Evolutionary conservation across 2,888 invertebrate species (phyloP).

Genomic region (Heterodera filipjevi): DNA sequence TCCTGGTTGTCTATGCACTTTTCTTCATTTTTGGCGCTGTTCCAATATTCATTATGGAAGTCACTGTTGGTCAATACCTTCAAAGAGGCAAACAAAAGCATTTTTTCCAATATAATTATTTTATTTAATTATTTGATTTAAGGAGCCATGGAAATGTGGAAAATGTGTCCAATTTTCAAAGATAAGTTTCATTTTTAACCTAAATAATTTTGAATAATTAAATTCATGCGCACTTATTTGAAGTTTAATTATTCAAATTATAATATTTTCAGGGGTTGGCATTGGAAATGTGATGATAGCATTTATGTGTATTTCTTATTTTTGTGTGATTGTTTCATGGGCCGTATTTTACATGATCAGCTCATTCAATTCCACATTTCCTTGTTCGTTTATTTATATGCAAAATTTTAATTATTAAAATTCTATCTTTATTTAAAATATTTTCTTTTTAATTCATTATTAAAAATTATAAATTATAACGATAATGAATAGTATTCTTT

Average conservation of each 20-base stretch:
- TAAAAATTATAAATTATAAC: too few species aligned
- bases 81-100: constrained; percentile 50
- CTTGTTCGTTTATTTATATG: constrained; percentile 46
- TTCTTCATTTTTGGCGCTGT: constrained; percentile 64
- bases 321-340: constrained; percentile 65
- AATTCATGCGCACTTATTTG: not conserved
- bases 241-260: not conserved
- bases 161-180: constrained; percentile 62
- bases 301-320: constrained; percentile 65
- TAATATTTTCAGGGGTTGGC: constrained; percentile 57
- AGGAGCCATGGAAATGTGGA: constrained; percentile 65
- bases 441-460: not conserved
- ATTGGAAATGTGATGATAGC: constrained; percentile 65
- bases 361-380: constrained; percentile 57
- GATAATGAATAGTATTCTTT: too few species aligned
- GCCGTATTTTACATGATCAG: constrained; percentile 65
- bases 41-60: constrained; percentile 62
- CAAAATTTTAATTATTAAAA: too few species aligned
- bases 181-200: constrained; percentile 32
- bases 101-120: not conserved
- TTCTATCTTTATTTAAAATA: not conserved
- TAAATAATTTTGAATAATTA: not conserved
- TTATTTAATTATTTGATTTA: not conserved
- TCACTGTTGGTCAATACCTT: constrained; percentile 65
- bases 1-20: constrained; percentile 62